Evolutionary conservation across 1,140 invertebrate genomes (phyloP).

Genomic region (Lasioglossum albipes): DNA sequence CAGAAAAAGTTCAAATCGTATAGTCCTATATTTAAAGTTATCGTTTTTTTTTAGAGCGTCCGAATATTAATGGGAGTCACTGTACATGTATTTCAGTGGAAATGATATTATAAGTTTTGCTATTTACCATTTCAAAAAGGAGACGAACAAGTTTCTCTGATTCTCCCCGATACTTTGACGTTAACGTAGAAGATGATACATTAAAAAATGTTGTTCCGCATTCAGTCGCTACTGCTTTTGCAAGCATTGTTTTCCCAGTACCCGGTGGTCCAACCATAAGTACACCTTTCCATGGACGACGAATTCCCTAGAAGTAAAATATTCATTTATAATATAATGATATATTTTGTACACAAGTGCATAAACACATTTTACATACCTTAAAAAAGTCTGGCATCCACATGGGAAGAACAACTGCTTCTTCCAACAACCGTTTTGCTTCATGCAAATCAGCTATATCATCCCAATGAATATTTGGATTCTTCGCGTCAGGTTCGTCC

Average conservation of each 20-base stretch:
- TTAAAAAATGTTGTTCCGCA: constrained; percentile 99
- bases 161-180: constrained; percentile 99
- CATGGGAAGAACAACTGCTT: constrained; percentile 98
- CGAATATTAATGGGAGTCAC: too few relatives aligned
- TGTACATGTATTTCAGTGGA: neutral
- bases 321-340: neutral
- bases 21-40: too few relatives aligned
- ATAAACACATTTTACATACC: constrained; percentile 85
- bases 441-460: constrained; percentile 98
- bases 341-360: constrained; percentile 23
- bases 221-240: constrained; percentile 99
- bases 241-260: constrained; percentile 99
- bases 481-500: too few relatives aligned
- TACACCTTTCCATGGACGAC: constrained; percentile 96
- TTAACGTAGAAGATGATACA: constrained; percentile 97
- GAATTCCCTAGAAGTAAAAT: constrained; percentile 86
- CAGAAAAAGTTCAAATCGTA: too few relatives aligned
- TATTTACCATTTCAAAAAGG: constrained; percentile 97
- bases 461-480: constrained; percentile 98
- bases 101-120: neutral
- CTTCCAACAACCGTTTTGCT: constrained; percentile 96
- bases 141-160: constrained; percentile 98
- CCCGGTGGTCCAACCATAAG: constrained; percentile 98
- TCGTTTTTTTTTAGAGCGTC: too few relatives aligned
- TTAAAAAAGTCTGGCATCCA: constrained; percentile 99